Evolutionary conservation across 1,140 invertebrate genomes (phyloP).

Genomic region (Archivesica marissinica): DNA sequence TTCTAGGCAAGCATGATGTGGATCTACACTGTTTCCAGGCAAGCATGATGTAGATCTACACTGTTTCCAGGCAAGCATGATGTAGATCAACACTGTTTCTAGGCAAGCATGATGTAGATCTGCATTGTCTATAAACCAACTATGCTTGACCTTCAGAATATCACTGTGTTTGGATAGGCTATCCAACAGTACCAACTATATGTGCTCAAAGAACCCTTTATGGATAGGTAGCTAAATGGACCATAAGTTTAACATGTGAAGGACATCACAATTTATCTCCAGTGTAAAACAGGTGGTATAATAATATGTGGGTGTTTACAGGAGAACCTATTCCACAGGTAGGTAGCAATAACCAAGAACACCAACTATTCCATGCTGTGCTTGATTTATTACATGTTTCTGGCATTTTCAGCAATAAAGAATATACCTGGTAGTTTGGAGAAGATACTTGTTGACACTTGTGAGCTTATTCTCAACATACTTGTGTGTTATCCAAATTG

Average conservation of each 20-base stretch:
- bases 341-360: background rate
- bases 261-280: background rate
- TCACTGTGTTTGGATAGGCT: too few species aligned
- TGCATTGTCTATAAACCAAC: too few species aligned
- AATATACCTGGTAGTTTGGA: slow-evolving; percentile 8
- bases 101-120: too few species aligned
- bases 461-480: background rate
- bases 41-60: too few species aligned
- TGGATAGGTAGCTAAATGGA: background rate
- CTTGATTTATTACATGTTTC: slow-evolving; percentile 37
- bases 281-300: slow-evolving; percentile 31
- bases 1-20: too few species aligned
- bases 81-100: too few species aligned
- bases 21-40: too few species aligned
- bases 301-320: slow-evolving; percentile 6
- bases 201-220: too few species aligned
- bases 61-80: too few species aligned
- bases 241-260: background rate
- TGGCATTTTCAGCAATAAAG: slow-evolving; percentile 23
- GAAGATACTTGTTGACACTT: slow-evolving; percentile 18
- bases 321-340: slow-evolving; percentile 24
- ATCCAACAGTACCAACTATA: too few species aligned
- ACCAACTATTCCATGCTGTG: background rate
- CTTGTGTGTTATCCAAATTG: background rate
- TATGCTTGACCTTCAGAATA: too few species aligned